These are phyloP conservation scores for Agrilus biguttatus DNA, from an alignment of 2,888 invertebrate genomes.

Conservation along the genomic window DNA sequence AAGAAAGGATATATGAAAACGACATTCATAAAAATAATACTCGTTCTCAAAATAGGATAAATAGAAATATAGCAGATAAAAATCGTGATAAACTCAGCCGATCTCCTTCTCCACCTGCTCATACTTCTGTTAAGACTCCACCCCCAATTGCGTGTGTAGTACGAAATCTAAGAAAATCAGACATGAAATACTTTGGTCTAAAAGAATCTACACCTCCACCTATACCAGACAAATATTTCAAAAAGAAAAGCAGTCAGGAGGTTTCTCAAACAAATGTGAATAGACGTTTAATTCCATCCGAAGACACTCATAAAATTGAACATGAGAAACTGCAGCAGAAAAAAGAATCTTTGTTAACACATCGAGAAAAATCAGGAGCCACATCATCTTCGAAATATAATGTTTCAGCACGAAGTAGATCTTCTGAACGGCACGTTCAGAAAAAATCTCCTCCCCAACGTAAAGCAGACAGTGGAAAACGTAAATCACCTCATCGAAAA, in stretches of 20 bases:
- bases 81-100: background rate
- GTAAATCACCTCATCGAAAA: constrained; percentile 1
- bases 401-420: too few relatives aligned
- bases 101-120: background rate
- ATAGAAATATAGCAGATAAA: too few relatives aligned
- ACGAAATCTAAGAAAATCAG: constrained; percentile 27
- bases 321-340: too few relatives aligned
- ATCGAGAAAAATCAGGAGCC: too few relatives aligned
- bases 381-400: too few relatives aligned
- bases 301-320: too few relatives aligned
- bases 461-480: constrained; percentile 1
- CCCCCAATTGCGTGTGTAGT: constrained; percentile 6
- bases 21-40: background rate
- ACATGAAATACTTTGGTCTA: constrained; percentile 30
- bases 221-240: constrained; percentile 10
- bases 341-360: too few relatives aligned
- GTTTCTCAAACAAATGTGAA: background rate
- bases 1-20: background rate
- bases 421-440: too few relatives aligned
- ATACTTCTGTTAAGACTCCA: too few relatives aligned
- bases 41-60: constrained; percentile 8
- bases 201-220: constrained; percentile 15
- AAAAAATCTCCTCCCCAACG: background rate
- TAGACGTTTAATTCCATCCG: too few relatives aligned
- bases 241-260: constrained; percentile 10